Evolutionary conservation across 2,797 vertebrate genomes (phyloP).

Genomic region (Microctenopoma steveboyesi): DNA sequence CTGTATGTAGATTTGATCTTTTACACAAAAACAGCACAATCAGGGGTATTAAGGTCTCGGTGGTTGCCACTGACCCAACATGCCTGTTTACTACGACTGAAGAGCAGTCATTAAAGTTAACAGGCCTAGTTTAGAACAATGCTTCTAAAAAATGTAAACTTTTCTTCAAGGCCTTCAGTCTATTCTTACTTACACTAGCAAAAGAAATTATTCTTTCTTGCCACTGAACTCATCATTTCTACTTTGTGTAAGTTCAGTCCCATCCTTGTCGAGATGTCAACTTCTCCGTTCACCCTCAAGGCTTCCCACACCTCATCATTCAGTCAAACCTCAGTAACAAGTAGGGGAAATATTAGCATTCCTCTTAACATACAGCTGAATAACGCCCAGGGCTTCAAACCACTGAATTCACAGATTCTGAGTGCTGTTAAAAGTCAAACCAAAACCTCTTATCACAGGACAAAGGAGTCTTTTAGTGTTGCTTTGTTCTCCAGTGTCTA

Average conservation of each 20-base stretch:
- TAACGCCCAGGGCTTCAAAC: slow-evolving; percentile 58
- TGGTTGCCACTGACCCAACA: slow-evolving; percentile 22
- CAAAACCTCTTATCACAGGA: slow-evolving; percentile 62
- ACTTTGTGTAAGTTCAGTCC: background rate
- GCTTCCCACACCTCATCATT: slow-evolving; percentile 12
- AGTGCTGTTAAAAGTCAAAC: slow-evolving; percentile 63
- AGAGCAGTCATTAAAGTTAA: slow-evolving; percentile 4
- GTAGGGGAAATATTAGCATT: slow-evolving; percentile 38
- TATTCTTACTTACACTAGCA: too few species aligned
- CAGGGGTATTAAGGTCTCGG: slow-evolving; percentile 19
- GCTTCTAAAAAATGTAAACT: too few species aligned
- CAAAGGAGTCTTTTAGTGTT: slow-evolving; percentile 56
- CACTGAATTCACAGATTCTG: slow-evolving; percentile 61
- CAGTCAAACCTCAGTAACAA: slow-evolving; percentile 41
- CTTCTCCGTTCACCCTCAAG: slow-evolving; percentile 18
- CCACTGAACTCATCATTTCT: too few species aligned
- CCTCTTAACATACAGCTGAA: slow-evolving; percentile 76
- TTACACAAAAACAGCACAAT: slow-evolving; percentile 34
- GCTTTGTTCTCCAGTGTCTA: slow-evolving; percentile 78
- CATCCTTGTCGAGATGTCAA: slow-evolving; percentile 19
- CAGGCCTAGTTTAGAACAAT: background rate
- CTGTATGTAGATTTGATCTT: slow-evolving; percentile 36
- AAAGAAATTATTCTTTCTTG: too few species aligned
- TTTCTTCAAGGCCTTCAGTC: too few species aligned
- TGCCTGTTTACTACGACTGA: slow-evolving; percentile 6